phyloP scores from a whole-genome alignment of 2,797 vertebrate genomes.

The Gouania willdenowi region DNA sequence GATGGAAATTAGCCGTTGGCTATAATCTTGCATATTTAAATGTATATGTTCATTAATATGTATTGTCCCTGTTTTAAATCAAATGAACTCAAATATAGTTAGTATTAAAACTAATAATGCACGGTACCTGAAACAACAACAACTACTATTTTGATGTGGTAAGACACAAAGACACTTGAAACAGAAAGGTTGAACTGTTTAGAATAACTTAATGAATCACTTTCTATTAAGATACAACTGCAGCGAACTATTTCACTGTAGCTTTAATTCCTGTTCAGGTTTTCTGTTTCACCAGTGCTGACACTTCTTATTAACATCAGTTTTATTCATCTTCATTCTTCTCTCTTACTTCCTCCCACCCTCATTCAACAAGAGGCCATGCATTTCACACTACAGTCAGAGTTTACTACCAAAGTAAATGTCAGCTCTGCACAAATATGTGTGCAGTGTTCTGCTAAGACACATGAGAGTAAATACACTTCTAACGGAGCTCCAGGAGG shows the following conservation, averaged over 20 bases:
- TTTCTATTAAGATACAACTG: no score
- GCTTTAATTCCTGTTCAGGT: constrained; percentile 18
- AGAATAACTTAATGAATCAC: no score
- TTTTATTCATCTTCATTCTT: constrained; percentile 51
- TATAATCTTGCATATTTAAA: no score
- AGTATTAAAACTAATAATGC: no score
- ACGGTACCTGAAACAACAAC: no score
- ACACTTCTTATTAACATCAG: constrained; percentile 41
- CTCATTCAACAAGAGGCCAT: constrained; percentile 37
- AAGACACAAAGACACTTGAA: no score
- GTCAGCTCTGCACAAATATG: constrained; percentile 11
- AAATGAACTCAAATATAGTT: no score
- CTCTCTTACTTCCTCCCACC: constrained; percentile 33
- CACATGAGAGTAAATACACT: constrained; percentile 15
- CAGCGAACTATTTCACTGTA: constrained; percentile 3
- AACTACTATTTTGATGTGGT: no score
- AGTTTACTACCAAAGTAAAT: constrained; percentile 33
- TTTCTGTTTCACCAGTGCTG: constrained; percentile 27
- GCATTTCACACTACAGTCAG: constrained; percentile 20
- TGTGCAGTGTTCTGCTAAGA: constrained; percentile 14
- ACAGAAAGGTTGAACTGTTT: no score
- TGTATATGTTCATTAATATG: no score
- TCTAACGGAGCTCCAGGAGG: constrained; percentile 11
- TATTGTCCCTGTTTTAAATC: no score
- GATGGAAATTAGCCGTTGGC: no score